Conservation (phyloP, 1,140 invertebrate species). For the Pseudachorutes palmiensis region DNA sequence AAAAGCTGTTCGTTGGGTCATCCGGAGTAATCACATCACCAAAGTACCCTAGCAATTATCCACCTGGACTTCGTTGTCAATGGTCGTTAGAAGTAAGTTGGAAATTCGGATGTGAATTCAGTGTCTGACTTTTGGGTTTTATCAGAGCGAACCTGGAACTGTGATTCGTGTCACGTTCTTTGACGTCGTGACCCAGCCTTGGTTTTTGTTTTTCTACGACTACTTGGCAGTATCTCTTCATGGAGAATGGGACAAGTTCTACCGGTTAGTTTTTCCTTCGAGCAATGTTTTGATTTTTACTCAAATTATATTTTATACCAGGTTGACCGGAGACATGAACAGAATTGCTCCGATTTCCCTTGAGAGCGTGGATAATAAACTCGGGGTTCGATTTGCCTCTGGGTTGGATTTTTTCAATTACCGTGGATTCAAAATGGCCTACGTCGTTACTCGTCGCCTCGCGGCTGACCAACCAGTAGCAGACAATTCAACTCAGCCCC, state of each 20-base stretch:
- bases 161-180: slow-evolving; percentile 31
- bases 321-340: slow-evolving; percentile 33
- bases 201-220: slow-evolving; percentile 25
- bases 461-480: neutral
- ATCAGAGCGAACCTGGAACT: slow-evolving; percentile 25
- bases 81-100: slow-evolving; percentile 28
- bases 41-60: slow-evolving; percentile 31
- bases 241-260: slow-evolving; percentile 24
- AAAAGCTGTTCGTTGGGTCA: slow-evolving; percentile 22
- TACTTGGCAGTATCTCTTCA: slow-evolving; percentile 23
- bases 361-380: slow-evolving; percentile 18
- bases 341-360: slow-evolving; percentile 27
- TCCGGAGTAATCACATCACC: slow-evolving; percentile 29
- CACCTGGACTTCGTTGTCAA: slow-evolving; percentile 23
- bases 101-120: too few relatives aligned
- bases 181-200: slow-evolving; percentile 33
- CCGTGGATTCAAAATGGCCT: slow-evolving; percentile 31
- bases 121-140: too few relatives aligned
- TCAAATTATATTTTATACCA: slow-evolving; percentile 3
- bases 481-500: slow-evolving; percentile 1
- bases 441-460: slow-evolving; percentile 16
- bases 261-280: slow-evolving; percentile 13
- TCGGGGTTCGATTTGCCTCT: slow-evolving; percentile 27
- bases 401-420: slow-evolving; percentile 25
- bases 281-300: neutral